A percentile compares a stretch with the other conserved stretches of the same genome.
phyloP scores from a whole-genome alignment of 2,888 invertebrate genomes.

The Hypena proboscidalis region DNA sequence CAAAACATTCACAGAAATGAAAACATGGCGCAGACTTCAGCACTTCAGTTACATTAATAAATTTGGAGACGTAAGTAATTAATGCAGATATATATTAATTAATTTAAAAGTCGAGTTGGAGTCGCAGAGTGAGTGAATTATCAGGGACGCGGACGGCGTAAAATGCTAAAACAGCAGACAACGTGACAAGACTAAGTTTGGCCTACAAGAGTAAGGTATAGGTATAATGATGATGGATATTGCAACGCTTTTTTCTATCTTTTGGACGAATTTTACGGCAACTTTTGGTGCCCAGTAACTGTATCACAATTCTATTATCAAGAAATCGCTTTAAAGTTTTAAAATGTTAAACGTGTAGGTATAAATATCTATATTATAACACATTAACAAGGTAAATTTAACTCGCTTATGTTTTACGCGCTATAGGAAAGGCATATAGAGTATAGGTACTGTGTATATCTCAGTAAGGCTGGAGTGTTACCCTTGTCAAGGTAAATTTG shows the following conservation, averaged over 20 bases:
- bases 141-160: conserved; percentile 47
- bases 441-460: conserved; percentile 48
- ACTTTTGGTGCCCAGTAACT: conserved; percentile 53
- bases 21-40: conserved; percentile 14
- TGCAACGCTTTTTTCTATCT: conserved; percentile 74
- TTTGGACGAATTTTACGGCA: conserved; percentile 60
- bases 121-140: conserved; percentile 48
- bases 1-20: conserved; percentile 17
- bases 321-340: no score
- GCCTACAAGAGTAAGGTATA: conserved; percentile 76
- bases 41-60: conserved; percentile 26
- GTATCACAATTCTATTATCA: conserved; percentile 35
- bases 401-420: no score
- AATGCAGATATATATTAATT: conserved; percentile 42
- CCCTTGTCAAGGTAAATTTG: conserved; percentile 78
- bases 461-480: conserved; percentile 62
- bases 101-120: conserved; percentile 46
- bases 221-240: conserved; percentile 82
- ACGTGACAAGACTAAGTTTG: conserved; percentile 67
- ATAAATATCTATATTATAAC: no score
- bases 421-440: conserved; percentile 50
- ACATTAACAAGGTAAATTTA: no score
- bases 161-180: conserved; percentile 62
- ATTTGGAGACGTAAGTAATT: conserved; percentile 38
- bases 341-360: no score